phyloP scores from a whole-genome alignment of 1,140 invertebrate species.

The Drosophila prosaltans region DNA sequence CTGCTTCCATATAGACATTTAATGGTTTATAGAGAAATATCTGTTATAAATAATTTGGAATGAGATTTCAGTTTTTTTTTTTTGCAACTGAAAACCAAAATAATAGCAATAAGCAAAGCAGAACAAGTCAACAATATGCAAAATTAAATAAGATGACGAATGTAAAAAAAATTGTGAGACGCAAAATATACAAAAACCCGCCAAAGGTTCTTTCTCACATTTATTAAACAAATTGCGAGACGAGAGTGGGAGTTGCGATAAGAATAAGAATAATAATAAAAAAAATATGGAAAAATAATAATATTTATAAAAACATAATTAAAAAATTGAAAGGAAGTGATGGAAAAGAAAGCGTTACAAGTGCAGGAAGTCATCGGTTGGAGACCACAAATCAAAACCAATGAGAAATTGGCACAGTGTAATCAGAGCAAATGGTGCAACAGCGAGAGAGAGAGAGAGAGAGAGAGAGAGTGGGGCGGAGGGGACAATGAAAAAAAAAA shows the following conservation, averaged over 20 bases:
- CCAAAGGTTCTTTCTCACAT: slow-evolving; percentile 61
- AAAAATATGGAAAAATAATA: slow-evolving; percentile 19
- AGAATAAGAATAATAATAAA: slow-evolving; percentile 58
- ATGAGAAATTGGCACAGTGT: slow-evolving; percentile 45
- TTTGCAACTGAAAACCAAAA: neutral
- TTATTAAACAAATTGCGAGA: slow-evolving; percentile 66
- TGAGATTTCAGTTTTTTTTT: neutral
- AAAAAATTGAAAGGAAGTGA: slow-evolving; percentile 22
- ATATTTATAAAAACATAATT: slow-evolving; percentile 43
- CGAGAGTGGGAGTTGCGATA: neutral
- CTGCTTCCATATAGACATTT: no score
- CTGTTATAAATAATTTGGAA: neutral
- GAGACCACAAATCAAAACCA: slow-evolving; percentile 35
- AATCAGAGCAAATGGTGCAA: slow-evolving; percentile 23
- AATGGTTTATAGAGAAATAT: neutral
- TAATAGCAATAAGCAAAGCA: slow-evolving; percentile 36
- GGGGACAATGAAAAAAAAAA: slow-evolving; percentile 8
- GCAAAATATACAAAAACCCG: slow-evolving; percentile 30
- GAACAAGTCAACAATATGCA: slow-evolving; percentile 63
- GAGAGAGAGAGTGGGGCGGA: neutral
- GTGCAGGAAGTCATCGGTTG: slow-evolving; percentile 41
- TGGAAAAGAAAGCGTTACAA: slow-evolving; percentile 45
- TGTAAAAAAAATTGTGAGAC: slow-evolving; percentile 35
- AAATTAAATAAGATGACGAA: slow-evolving; percentile 78
- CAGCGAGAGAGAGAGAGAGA: neutral